Conservation (phyloP, 2,113 vertebrate species). For the Oxygymnocypris stewartii region DNA sequence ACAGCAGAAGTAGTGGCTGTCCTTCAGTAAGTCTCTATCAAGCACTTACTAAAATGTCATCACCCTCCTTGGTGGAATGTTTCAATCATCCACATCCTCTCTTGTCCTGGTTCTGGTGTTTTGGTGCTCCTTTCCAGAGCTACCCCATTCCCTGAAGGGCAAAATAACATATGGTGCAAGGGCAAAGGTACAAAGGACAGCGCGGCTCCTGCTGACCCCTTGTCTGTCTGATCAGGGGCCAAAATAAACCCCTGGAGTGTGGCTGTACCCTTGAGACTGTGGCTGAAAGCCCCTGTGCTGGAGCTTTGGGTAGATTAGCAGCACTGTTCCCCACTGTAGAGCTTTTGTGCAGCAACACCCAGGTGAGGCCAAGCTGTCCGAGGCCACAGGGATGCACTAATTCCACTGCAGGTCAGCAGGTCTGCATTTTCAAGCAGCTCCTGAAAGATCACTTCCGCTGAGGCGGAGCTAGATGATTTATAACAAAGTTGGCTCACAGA, state of each 20-base stretch:
- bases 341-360: slow-evolving; percentile 74
- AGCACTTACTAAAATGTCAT: slow-evolving; percentile 41
- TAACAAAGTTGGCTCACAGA: slow-evolving; percentile 10
- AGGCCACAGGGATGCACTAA: slow-evolving; percentile 72
- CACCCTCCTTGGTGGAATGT: slow-evolving; percentile 21
- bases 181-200: slow-evolving; percentile 66
- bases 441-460: slow-evolving; percentile 68
- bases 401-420: slow-evolving; percentile 72
- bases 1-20: too few relatives aligned
- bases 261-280: slow-evolving; percentile 62
- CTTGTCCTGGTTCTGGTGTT: slow-evolving; percentile 50
- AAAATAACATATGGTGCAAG: slow-evolving; percentile 70
- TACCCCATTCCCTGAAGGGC: slow-evolving; percentile 55
- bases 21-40: slow-evolving; percentile 14
- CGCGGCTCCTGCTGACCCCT: slow-evolving; percentile 64
- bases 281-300: slow-evolving; percentile 31
- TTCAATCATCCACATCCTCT: slow-evolving; percentile 62
- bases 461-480: slow-evolving; percentile 46
- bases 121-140: slow-evolving; percentile 54
- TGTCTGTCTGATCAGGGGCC: slow-evolving; percentile 72
- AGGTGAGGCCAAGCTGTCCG: slow-evolving; percentile 76
- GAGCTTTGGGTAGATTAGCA: slow-evolving; percentile 77
- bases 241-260: slow-evolving; percentile 66
- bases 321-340: slow-evolving; percentile 61
- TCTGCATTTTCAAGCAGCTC: slow-evolving; percentile 69